Evolutionary conservation across 2,888 invertebrate species (phyloP), one percentile per base, ranked within the genome.

Genomic region (Iselma pallidipennis): DNA sequence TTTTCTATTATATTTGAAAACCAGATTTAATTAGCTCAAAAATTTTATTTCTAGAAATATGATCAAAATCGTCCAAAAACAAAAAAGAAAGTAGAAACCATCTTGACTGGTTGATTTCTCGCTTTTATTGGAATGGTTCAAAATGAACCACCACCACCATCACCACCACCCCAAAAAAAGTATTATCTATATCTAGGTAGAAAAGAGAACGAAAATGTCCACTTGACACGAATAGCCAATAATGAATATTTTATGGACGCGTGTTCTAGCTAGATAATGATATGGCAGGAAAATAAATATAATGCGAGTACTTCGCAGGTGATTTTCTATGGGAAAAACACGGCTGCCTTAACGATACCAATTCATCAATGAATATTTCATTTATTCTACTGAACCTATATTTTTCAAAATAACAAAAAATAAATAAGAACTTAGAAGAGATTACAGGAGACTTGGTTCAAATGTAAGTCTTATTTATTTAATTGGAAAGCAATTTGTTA

Each of bases 301-400:
- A 74, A 73, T 68, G 72, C 71, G 72, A 70, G 69, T 72, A 72
- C 71, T 74, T 74, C 69, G 69, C 75, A 72, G 75, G 75, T 76
- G 76, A 76, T 76, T 76, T 76, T 72, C 75, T 72, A 74, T 76
- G 76, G 76, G 77, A 78, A 77, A 74, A 65, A 66, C 61, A 58
- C 71, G 68, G 70, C 71, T 71, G 71, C 50, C 66, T 58, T 48
- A 49, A 59, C 52, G 63, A 70, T 63, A 63, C 69, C 70, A 71
- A 70, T 72, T 70, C 73, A 70, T 71, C 74, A 68, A 72, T 74
- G 68, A 74, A 74, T 74, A 74, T 73, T 73, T 73, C 66, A 74
- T 69, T 65, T 63, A 61, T 66, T 31, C 21, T 57, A 50, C 52
- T 42, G 26, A 57, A 55, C 62, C 57, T 57, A 48, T 58, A 62